Evolutionary conservation across 2,797 vertebrate genomes (phyloP), one percentile per base, ranked within the genome.

Genomic region (Diplodus puntazzo): DNA sequence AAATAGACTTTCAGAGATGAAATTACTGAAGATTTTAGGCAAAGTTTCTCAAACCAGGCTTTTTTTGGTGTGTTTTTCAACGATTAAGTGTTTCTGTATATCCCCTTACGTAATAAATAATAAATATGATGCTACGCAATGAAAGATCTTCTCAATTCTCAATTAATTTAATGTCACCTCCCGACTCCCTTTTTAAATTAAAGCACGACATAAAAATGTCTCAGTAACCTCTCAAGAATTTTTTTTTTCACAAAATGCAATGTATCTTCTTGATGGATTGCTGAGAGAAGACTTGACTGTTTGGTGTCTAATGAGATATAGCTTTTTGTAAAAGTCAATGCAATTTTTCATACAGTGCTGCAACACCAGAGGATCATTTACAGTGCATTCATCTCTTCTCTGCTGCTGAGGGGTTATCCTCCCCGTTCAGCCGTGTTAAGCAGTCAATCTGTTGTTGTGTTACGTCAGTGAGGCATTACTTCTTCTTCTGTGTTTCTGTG

Each of bases 251-350:
- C 21, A 2, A 45, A 34, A 59, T 50, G 34, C 13, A 27, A 58
- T 79, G 58, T 14, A 27, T 79, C 55, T 39, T 75, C 17, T 13
- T 14, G 67, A 82, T 49, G 21, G n/a, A 84, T 87, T 80, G 43
- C 21, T 76, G 58, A 53, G 49, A 69, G 20, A 69, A 13, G 27
- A 71, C 69, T 58, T 73, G 60, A 79, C 68, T 75, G 68, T 81
- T 88, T 64, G 53, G 13, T 13, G 23, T 67, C 25, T 75, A 83
- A 88, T 83, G 50, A 83, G 58, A 80, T 78, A 77, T 39, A 70
- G 61, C 50, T 42, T 79, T 39, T 81, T 69, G 45, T 71, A 74
- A 72, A 86, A 82, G 53, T 54, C 55, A 48, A 12, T 58, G 64
- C 43, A 68, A 55, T 81, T 84, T 83, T 60, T 73, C 69, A 76